phyloP scores from a whole-genome alignment of 2,888 invertebrate genomes.

The Orthonevra nobilis region DNA sequence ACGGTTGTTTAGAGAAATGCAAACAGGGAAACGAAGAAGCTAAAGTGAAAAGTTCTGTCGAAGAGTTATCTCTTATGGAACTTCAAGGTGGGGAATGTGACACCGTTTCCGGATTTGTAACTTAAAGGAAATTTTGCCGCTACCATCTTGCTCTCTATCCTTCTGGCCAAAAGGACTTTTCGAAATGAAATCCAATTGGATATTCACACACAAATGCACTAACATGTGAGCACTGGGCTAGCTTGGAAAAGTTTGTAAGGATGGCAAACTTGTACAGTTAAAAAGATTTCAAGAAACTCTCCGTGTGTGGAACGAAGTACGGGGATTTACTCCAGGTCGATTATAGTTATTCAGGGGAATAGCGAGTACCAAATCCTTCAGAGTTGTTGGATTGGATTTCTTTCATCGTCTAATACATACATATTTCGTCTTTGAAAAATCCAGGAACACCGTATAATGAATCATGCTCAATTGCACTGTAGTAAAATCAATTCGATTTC shows the following conservation, averaged over 20 bases:
- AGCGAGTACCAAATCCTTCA: conserved; percentile 11
- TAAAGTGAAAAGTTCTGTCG: conserved; percentile 31
- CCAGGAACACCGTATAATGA: neutral
- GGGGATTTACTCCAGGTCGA: conserved; percentile 23
- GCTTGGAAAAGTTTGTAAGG: conserved; percentile 8
- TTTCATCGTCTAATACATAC: neutral
- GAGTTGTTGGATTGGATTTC: conserved; percentile 15
- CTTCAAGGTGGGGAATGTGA: conserved; percentile 10
- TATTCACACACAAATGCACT: conserved; percentile 16
- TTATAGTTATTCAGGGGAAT: conserved; percentile 21
- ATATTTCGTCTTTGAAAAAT: conserved; percentile 10
- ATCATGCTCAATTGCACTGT: conserved; percentile 11
- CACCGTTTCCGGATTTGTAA: conserved; percentile 17
- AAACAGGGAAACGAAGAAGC: conserved; percentile 17
- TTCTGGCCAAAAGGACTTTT: conserved; percentile 5
- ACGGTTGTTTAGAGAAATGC: conserved; percentile 20
- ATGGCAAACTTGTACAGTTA: neutral
- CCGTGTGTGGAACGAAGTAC: neutral
- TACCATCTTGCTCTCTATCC: neutral
- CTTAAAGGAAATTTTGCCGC: conserved; percentile 14
- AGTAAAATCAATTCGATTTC: too few species aligned
- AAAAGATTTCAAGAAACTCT: conserved; percentile 3
- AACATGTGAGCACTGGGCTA: neutral
- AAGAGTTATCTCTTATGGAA: conserved; percentile 25
- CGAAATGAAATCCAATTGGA: conserved; percentile 33